These are phyloP conservation scores for Perccottus glenii DNA, from an alignment of 2,113 vertebrate species.

Conservation along the genomic window DNA sequence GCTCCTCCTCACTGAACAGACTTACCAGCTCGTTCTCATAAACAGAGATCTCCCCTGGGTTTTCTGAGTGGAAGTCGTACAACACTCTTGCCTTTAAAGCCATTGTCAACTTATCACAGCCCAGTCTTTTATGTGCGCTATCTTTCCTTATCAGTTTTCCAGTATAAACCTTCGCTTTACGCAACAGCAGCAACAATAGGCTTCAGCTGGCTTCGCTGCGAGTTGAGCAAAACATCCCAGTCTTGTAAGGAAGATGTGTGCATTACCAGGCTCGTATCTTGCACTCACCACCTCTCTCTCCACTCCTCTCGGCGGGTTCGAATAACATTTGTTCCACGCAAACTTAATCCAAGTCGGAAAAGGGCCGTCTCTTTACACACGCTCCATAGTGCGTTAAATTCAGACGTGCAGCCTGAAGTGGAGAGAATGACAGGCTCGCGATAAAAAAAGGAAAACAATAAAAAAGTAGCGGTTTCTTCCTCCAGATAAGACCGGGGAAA, in stretches of 20 bases:
- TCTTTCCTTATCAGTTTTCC: too few relatives aligned
- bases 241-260: constrained; percentile 6
- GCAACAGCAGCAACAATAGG: not conserved
- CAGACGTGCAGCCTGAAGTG: not conserved
- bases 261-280: constrained; percentile 29
- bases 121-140: not conserved
- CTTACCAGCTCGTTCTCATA: constrained; percentile 89
- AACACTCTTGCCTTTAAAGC: constrained; percentile 89
- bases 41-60: constrained; percentile 92
- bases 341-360: constrained; percentile 46
- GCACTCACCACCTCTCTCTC: constrained; percentile 62
- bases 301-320: constrained; percentile 40
- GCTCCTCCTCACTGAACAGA: constrained; percentile 90
- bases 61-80: constrained; percentile 93
- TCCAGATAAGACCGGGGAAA: constrained; percentile 27
- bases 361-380: not conserved
- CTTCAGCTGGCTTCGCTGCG: constrained; percentile 2
- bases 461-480: constrained; percentile 3
- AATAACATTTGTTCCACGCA: constrained; percentile 59
- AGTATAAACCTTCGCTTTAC: not conserved
- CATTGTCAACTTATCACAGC: constrained; percentile 70
- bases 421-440: constrained; percentile 13
- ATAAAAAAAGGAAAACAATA: too few relatives aligned
- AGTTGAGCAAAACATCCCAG: constrained; percentile 15
- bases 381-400: not conserved